Percentiles rank a stretch among this genome's conserved stretches.
These are phyloP conservation scores for Cheilosia scutellata DNA, from an alignment of 2,888 invertebrate genomes.

Conservation along the genomic window DNA sequence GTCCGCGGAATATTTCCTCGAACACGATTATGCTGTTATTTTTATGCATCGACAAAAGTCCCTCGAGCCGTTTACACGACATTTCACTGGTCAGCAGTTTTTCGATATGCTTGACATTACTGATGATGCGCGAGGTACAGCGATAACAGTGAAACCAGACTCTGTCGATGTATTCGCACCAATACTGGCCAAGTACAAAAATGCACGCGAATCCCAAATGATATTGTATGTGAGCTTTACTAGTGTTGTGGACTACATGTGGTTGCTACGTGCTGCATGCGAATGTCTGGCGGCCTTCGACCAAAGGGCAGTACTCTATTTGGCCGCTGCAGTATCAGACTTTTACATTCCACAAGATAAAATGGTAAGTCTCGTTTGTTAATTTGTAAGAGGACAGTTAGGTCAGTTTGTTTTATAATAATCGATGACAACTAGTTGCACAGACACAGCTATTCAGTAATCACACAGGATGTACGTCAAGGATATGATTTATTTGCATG, in stretches of 20 bases:
- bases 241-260: slow-evolving; percentile 95
- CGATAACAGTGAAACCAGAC: slow-evolving; percentile 89
- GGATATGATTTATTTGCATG: slow-evolving; percentile 55
- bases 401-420: neutral
- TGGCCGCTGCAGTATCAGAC: slow-evolving; percentile 99
- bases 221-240: slow-evolving; percentile 92
- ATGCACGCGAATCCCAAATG: slow-evolving; percentile 89
- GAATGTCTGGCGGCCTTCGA: slow-evolving; percentile 90
- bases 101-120: slow-evolving; percentile 90
- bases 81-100: slow-evolving; percentile 91
- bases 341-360: slow-evolving; percentile 97
- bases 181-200: slow-evolving; percentile 91
- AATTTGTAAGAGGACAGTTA: neutral
- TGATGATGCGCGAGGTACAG: slow-evolving; percentile 86
- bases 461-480: neutral
- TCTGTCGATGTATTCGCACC: slow-evolving; percentile 90
- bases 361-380: slow-evolving; percentile 88
- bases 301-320: slow-evolving; percentile 91
- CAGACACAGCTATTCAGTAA: neutral
- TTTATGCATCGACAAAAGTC: slow-evolving; percentile 96
- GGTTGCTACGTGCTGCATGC: slow-evolving; percentile 93
- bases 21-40: slow-evolving; percentile 94
- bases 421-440: slow-evolving; percentile 9
- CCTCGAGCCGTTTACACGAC: slow-evolving; percentile 95
- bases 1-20: slow-evolving; percentile 97